Evolutionary conservation across 92 coral and sea anemone species (phyloP), one percentile per base, ranked within the genome.

Genomic region (Metridium senile): DNA sequence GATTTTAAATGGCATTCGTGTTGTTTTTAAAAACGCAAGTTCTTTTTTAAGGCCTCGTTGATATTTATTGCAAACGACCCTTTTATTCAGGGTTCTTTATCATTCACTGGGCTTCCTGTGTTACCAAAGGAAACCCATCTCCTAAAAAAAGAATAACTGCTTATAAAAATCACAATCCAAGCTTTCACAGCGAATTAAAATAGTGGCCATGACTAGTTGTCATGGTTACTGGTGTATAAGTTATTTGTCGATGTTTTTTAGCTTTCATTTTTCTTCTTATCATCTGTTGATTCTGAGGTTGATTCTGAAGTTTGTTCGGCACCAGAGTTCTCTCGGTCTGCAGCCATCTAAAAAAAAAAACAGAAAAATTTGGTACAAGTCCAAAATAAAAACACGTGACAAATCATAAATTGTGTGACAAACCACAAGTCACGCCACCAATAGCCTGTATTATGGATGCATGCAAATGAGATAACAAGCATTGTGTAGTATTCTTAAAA

Each of bases 331-430:
- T 92, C 97, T 69, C 97, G 70, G 66, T 92, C 97, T 35, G 97
- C 81, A 11, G 97, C 97, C 97, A 92, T 92, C 97, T 92, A 67
- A 53, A 63, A 43, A 25, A 39, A 65, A 33, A 43, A 33, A 54
- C 18, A 18, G 22, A 28, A 6, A 31, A 10, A 43, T 46, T 20
- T 54, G n/a, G 17, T 45, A 11, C 26, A 9, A 17, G 33, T 56
- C 68, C 47, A 17, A 86, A 3, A 19, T 13, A 13, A 39, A 39
- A n/a, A n/a, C n/a, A n/a, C n/a, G n/a, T n/a, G n/a, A n/a, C n/a
- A n/a, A n/a, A n/a, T n/a, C n/a, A n/a, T n/a, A n/a, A n/a, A n/a
- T n/a, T n/a, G n/a, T n/a, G n/a, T n/a, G n/a, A n/a, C n/a, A n/a
- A n/a, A n/a, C n/a, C n/a, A n/a, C n/a, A n/a, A n/a, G n/a, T n/a